Evolutionary conservation across 2,888 invertebrate genomes (phyloP).

Genomic region (Acleris laterana): DNA sequence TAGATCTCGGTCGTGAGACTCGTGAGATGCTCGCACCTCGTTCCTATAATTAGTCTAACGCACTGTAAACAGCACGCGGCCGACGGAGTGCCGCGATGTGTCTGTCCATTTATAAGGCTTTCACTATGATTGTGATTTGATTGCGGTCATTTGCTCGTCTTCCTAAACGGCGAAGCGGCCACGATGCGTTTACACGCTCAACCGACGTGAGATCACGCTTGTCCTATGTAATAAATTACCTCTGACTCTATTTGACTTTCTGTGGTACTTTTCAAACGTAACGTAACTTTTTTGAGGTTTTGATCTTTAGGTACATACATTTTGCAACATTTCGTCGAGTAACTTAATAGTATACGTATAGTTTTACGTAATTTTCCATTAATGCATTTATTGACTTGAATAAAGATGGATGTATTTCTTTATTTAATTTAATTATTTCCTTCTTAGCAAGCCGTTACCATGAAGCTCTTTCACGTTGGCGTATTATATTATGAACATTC

Average conservation of each 20-base stretch:
- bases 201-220: conserved; percentile 61
- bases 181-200: conserved; percentile 60
- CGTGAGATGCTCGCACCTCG: conserved; percentile 62
- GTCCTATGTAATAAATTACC: conserved; percentile 58
- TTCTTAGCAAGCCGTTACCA: no score
- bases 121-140: conserved; percentile 78
- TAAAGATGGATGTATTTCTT: not conserved
- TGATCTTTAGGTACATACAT: conserved; percentile 20
- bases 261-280: conserved; percentile 36
- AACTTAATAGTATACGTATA: not conserved
- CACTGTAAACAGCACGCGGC: conserved; percentile 68
- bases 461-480: not conserved
- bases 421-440: no score
- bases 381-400: not conserved
- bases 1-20: conserved; percentile 59
- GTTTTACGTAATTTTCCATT: not conserved
- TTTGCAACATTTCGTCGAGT: conserved; percentile 22
- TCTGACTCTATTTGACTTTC: conserved; percentile 48
- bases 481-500: not conserved
- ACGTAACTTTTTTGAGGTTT: conserved; percentile 34
- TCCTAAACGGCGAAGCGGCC: conserved; percentile 61
- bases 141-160: conserved; percentile 74
- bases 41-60: conserved; percentile 72
- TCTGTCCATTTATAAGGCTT: conserved; percentile 65
- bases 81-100: conserved; percentile 52